A percentile compares a stretch with the other conserved stretches of the same genome.
These are phyloP conservation scores for Meles meles DNA, from an alignment of 2,113 vertebrate species.

Conservation along the genomic window DNA sequence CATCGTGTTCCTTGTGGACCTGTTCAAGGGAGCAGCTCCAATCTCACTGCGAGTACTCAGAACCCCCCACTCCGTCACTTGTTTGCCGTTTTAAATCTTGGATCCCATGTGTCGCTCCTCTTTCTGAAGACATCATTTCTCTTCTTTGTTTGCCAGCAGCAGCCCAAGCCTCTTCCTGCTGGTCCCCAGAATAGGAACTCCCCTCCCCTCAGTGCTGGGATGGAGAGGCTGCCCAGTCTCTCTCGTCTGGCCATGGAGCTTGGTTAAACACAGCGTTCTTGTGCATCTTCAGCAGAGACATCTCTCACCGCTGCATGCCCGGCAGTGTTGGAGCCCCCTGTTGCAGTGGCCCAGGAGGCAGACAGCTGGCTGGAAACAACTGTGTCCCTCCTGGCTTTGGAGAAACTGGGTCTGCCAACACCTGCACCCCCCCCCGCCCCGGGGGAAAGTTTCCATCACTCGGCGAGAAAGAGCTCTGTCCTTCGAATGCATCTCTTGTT, in stretches of 20 bases:
- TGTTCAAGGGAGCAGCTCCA: not conserved
- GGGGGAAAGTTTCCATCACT: not conserved
- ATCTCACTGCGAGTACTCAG: not conserved
- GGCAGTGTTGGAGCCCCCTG: not conserved
- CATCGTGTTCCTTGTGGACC: not conserved
- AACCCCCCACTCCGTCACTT: not conserved
- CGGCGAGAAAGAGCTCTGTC: rapidly evolving
- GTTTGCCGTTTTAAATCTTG: not conserved
- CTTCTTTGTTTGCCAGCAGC: not conserved
- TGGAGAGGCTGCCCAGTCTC: not conserved
- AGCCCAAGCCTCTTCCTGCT: not conserved
- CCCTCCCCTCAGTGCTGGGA: not conserved
- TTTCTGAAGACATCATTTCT: not conserved
- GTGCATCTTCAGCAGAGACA: too few relatives aligned
- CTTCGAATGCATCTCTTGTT: rapidly evolving
- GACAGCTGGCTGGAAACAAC: too few relatives aligned
- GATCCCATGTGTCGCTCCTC: not conserved
- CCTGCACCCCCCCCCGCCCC: rapidly evolving
- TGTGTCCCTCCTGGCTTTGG: not conserved
- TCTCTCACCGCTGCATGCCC: not conserved
- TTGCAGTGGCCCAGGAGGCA: not conserved
- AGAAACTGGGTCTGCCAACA: rapidly evolving
- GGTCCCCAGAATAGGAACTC: not conserved
- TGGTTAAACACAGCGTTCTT: not conserved
- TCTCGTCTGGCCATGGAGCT: too few relatives aligned